A percentile compares a stretch with the other conserved stretches of the same genome.
Evolutionary conservation across 2,113 vertebrate species (phyloP).

Genomic region (Noturus placidus): DNA sequence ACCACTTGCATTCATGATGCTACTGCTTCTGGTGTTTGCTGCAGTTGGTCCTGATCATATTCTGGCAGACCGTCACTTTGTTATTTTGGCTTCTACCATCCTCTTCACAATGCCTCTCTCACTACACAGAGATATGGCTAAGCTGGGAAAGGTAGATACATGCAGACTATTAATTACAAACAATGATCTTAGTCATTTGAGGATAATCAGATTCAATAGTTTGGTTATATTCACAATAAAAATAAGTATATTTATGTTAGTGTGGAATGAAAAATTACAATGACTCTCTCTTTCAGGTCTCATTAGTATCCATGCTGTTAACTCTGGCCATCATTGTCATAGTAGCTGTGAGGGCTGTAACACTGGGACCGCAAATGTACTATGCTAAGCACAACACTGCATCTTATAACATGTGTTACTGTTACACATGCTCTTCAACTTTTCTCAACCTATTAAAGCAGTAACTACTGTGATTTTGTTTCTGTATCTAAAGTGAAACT

Average conservation of each 20-base stretch:
- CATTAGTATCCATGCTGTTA: slow-evolving; percentile 85
- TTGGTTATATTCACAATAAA: neutral
- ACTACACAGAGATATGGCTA: slow-evolving; percentile 83
- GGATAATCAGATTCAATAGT: neutral
- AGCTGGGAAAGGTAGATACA: slow-evolving; percentile 85
- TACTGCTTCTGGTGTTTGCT: slow-evolving; percentile 35
- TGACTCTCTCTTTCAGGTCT: slow-evolving; percentile 72
- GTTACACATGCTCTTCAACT: neutral
- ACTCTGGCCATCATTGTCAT: slow-evolving; percentile 81
- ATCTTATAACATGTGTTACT: neutral
- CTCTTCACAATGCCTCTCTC: slow-evolving; percentile 85
- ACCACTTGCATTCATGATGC: neutral
- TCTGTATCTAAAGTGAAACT: neutral
- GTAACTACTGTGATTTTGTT: neutral
- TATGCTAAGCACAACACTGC: slow-evolving; percentile 38
- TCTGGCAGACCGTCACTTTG: slow-evolving; percentile 81
- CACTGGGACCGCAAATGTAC: slow-evolving; percentile 82
- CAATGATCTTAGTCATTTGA: neutral
- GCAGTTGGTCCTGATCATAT: slow-evolving; percentile 80
- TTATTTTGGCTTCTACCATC: slow-evolving; percentile 82
- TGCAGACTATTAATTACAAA: slow-evolving; percentile 3
- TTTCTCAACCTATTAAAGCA: neutral
- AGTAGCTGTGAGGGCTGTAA: slow-evolving; percentile 79
- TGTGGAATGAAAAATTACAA: neutral
- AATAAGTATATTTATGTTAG: neutral